These are phyloP conservation scores for Cherax quadricarinatus DNA, from an alignment of 1,140 invertebrate genomes.

Conservation along the genomic window DNA sequence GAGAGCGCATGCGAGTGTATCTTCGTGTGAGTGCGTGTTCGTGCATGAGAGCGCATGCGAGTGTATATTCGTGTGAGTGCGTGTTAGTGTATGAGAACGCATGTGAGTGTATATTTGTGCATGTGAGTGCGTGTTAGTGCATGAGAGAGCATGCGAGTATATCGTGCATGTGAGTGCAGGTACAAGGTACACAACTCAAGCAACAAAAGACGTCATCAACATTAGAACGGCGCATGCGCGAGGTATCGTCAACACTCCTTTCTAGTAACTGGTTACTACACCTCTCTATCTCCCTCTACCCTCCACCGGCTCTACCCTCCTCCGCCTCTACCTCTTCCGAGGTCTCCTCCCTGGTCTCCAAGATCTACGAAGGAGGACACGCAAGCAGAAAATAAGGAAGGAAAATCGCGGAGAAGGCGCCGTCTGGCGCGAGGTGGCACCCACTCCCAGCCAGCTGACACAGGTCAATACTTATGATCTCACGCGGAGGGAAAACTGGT, in stretches of 20 bases:
- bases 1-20: too few relatives aligned
- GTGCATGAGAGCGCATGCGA: neutral
- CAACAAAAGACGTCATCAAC: too few relatives aligned
- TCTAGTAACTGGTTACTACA: neutral
- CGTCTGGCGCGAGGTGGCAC: neutral
- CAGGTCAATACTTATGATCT: constrained; percentile 4
- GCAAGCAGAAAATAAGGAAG: neutral
- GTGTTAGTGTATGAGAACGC: neutral
- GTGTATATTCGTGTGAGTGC: neutral
- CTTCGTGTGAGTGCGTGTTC: too few relatives aligned
- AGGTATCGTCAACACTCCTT: neutral
- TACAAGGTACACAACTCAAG: neutral
- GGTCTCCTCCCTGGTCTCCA: neutral
- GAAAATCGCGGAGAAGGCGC: neutral
- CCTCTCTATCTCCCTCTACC: neutral
- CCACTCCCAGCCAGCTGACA: neutral
- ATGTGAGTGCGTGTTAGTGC: neutral
- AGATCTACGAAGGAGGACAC: neutral
- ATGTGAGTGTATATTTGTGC: neutral
- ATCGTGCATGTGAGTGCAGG: neutral
- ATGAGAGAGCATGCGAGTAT: too few relatives aligned
- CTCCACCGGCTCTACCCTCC: too few relatives aligned
- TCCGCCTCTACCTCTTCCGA: neutral
- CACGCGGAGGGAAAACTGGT: neutral
- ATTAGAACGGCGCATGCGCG: neutral